Percentiles rank a stretch among this genome's conserved stretches.
Conservation (phyloP, 2,797 vertebrate genomes). For the Ficedula albicollis region DNA sequence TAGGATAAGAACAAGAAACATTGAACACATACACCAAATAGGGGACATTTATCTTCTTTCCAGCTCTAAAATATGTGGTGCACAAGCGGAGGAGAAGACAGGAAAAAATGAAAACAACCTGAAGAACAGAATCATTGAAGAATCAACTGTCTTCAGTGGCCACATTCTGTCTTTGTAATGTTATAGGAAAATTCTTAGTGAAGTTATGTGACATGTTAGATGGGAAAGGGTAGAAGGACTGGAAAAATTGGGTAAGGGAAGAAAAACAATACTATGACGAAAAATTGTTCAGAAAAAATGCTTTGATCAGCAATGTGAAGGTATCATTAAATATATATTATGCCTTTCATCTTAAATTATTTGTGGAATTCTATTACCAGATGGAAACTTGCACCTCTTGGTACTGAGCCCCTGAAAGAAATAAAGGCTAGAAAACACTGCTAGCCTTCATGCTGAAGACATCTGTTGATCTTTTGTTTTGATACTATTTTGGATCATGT, state of each 20-base stretch:
- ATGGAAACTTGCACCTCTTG: not conserved
- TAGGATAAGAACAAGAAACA: not conserved
- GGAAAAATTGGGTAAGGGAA: not conserved
- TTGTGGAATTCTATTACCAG: not conserved
- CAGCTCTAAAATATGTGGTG: not conserved
- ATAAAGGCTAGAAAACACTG: not conserved
- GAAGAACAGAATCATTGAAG: not conserved
- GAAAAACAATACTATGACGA: not conserved
- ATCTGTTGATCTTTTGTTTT: constrained; percentile 1
- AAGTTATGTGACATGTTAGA: not conserved
- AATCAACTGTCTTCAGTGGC: not conserved
- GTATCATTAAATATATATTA: not conserved
- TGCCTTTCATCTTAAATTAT: constrained; percentile 18
- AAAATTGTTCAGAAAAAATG: not conserved
- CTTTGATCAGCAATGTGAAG: not conserved
- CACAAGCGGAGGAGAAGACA: not conserved
- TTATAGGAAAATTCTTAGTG: not conserved
- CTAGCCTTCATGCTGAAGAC: not conserved
- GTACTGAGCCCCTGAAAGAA: not conserved
- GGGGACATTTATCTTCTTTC: not conserved
- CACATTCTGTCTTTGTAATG: not conserved
- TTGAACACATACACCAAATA: not conserved
- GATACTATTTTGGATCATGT: not conserved
- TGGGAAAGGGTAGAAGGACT: not conserved
- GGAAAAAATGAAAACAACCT: not conserved